Base-by-base conservation (phyloP, 2,888 invertebrate genomes). In the Ernsta delagoae region DNA sequence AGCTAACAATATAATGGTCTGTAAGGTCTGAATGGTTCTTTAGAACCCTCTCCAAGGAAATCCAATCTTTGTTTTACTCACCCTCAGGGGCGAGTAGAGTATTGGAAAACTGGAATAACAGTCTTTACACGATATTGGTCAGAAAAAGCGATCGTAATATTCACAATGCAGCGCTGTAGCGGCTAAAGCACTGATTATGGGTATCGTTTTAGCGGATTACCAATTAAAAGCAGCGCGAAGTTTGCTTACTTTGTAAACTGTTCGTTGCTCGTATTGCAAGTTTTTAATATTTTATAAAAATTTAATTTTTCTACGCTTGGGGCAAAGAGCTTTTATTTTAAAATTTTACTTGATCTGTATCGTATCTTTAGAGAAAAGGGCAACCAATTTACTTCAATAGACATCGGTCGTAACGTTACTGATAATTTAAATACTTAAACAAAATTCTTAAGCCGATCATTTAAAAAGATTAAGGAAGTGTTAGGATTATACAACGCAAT, bases 51-150 rank as follows among this genome's bases (percentile, higher is more conserved):
- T 68, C 68, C 57, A 59, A 63, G 68, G 68, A 63, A 68, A 68
- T 68, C 68, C 68, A 63, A 68, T 68, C 68, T 62, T 68, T 62
- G 62, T 62, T 62, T 68, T 61, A 67, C 45, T 45, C 6, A 36
- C 36, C 36, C 36, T 5, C 5, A 5, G 5, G 36, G 36, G 36
- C 5, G 5, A 45, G 48, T 16, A 48, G 36, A 54, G 48, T 62
- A 62, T 68, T 56, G 62, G 60, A 9, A 48, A 57, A 62, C 39
- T 62, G 62, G 69, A 63, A 63, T 69, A 69, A 62, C 57, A 69
- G 24, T 57, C 62, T 56, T 61, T 36, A 34, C 11, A 11, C 66
- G 66, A 60, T 67, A 67, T 56, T 56, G 68, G 68, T 57, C 39
- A 57, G 62, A 57, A 68, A 67, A 68, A 62, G 53, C 60, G 68